Evolutionary conservation across 2,113 vertebrate species (phyloP).

Genomic region (Amblyornis subalaris): DNA sequence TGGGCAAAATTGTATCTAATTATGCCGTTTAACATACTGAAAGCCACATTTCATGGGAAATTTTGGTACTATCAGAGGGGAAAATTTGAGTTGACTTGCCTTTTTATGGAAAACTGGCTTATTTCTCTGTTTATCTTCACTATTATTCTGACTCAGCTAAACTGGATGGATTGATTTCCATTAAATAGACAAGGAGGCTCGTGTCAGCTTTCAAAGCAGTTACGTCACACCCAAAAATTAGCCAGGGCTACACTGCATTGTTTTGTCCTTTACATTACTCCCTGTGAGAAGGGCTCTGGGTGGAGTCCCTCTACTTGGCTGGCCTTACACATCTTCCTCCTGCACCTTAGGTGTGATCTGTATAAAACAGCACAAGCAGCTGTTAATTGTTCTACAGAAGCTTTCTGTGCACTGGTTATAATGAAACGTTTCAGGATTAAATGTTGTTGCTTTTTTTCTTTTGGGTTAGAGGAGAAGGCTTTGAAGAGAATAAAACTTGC

Average conservation of each 20-base stretch:
- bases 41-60: background rate
- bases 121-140: background rate
- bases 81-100: background rate
- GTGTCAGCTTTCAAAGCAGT: background rate
- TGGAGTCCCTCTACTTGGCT: background rate
- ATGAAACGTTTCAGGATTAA: background rate
- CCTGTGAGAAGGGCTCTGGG: background rate
- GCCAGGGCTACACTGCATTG: background rate
- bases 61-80: background rate
- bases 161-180: background rate
- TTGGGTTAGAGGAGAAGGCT: background rate
- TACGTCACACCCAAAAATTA: background rate
- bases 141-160: background rate
- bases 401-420: background rate
- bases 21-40: background rate
- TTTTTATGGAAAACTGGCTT: background rate
- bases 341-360: background rate
- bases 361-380: background rate
- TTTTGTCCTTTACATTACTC: rapidly evolving
- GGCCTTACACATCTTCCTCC: background rate
- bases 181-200: background rate
- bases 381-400: background rate
- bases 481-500: background rate
- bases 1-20: background rate
- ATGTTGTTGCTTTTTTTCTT: background rate